phyloP scores from a whole-genome alignment of 2,113 vertebrate species.

The Carassius carassius region DNA sequence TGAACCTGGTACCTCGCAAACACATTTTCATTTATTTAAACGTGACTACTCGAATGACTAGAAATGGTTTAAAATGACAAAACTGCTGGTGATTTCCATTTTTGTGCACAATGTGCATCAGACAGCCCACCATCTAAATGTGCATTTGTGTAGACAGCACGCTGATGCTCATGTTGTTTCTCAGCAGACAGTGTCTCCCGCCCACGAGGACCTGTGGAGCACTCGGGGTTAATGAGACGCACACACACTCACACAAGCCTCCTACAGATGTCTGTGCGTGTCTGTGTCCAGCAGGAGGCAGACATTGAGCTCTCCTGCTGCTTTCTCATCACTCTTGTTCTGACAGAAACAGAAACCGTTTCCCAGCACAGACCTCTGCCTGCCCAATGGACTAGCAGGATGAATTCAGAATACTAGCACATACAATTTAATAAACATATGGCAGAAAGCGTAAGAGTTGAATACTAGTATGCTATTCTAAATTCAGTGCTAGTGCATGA shows the following conservation, averaged over 20 bases:
- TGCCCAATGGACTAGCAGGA: neutral
- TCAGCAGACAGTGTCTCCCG: slow-evolving; percentile 23
- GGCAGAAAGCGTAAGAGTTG: neutral
- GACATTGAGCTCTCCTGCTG: neutral
- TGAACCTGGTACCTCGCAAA: neutral
- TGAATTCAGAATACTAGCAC: neutral
- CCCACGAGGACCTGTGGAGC: slow-evolving; percentile 6
- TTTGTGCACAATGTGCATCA: neutral
- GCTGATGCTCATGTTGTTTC: slow-evolving; percentile 2
- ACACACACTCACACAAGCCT: slow-evolving; percentile 10
- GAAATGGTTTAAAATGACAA: neutral
- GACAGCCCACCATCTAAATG: neutral
- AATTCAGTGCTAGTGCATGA: neutral
- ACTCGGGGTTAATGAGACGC: slow-evolving; percentile 37
- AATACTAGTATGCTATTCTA: neutral
- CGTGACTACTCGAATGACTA: neutral
- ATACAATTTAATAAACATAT: neutral
- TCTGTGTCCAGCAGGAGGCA: slow-evolving; percentile 38
- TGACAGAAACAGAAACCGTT: neutral
- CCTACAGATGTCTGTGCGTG: slow-evolving; percentile 24
- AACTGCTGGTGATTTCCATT: neutral
- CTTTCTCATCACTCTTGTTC: slow-evolving; percentile 3
- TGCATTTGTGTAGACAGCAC: neutral
- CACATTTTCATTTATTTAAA: neutral
- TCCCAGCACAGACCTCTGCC: neutral